Evolutionary conservation across 1,140 invertebrate genomes (phyloP).

Genomic region (Thaumetopoea pityocampa): DNA sequence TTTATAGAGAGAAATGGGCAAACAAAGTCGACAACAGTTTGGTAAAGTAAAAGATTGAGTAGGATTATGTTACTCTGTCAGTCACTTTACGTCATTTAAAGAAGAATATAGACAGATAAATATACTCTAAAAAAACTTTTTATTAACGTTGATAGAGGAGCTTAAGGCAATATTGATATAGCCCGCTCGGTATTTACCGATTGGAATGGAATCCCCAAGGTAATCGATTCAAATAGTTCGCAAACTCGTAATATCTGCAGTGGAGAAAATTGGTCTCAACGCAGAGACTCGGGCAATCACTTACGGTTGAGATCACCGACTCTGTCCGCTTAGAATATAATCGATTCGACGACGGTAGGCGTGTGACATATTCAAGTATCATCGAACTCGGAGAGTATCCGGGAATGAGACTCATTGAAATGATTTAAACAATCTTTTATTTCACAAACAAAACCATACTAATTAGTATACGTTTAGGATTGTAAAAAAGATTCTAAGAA

Average conservation of each 20-base stretch:
- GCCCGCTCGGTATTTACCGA: constrained; percentile 7
- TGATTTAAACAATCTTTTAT: not conserved
- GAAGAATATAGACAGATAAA: constrained; percentile 32
- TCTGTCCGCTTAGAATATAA: constrained; percentile 8
- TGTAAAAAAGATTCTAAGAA: too few relatives aligned
- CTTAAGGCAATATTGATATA: constrained; percentile 14
- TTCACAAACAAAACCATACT: too few relatives aligned
- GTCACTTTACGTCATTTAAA: too few relatives aligned
- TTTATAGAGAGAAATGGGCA: too few relatives aligned
- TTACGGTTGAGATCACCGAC: constrained; percentile 9
- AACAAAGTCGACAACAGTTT: too few relatives aligned
- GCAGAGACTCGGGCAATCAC: constrained; percentile 13
- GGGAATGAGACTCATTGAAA: constrained; percentile 2
- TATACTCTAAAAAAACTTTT: constrained; percentile 6
- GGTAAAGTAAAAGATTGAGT: too few relatives aligned
- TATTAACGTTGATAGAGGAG: constrained; percentile 6
- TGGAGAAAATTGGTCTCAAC: constrained; percentile 17
- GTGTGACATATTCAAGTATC: not conserved
- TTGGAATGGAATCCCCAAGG: constrained; percentile 16
- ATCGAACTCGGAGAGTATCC: not conserved
- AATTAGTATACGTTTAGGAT: too few relatives aligned
- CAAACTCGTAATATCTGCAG: constrained; percentile 2
- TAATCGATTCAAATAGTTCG: constrained; percentile 14
- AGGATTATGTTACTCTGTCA: too few relatives aligned
- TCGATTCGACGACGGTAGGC: constrained; percentile 9